Evolutionary conservation across 2,888 invertebrate species (phyloP).

Genomic region (Xestia c-nigrum): DNA sequence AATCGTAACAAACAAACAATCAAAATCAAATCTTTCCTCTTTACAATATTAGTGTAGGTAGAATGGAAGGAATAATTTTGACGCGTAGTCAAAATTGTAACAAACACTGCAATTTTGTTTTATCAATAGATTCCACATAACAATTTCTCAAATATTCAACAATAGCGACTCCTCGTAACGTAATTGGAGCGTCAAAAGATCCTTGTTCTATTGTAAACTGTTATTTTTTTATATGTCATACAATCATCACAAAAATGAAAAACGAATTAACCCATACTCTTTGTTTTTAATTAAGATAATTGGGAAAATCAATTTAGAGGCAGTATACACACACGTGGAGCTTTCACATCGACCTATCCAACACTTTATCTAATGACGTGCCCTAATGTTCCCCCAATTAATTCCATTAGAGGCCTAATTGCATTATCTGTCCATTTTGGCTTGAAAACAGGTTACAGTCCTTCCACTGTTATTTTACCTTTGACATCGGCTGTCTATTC

Average conservation of each 20-base stretch:
- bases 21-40: no score
- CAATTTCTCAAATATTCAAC: no score
- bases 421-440: conserved; percentile 63
- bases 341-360: conserved; percentile 53
- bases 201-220: background rate
- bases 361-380: conserved; percentile 63
- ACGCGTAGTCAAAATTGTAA: no score
- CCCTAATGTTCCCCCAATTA: conserved; percentile 64
- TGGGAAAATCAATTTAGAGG: conserved; percentile 39
- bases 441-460: conserved; percentile 53
- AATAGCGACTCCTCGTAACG: no score
- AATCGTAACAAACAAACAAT: no score
- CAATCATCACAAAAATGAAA: background rate
- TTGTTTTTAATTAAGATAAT: conserved; percentile 42
- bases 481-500: background rate
- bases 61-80: no score
- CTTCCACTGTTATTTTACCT: background rate
- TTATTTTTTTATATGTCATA: background rate
- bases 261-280: background rate
- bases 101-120: no score
- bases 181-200: background rate
- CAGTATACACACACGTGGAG: conserved; percentile 6
- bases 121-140: no score
- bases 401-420: conserved; percentile 65
- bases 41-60: no score